These are phyloP conservation scores for Parapristionchus giblindavisi DNA, from an alignment of 2,888 invertebrate species.

Conservation along the genomic window DNA sequence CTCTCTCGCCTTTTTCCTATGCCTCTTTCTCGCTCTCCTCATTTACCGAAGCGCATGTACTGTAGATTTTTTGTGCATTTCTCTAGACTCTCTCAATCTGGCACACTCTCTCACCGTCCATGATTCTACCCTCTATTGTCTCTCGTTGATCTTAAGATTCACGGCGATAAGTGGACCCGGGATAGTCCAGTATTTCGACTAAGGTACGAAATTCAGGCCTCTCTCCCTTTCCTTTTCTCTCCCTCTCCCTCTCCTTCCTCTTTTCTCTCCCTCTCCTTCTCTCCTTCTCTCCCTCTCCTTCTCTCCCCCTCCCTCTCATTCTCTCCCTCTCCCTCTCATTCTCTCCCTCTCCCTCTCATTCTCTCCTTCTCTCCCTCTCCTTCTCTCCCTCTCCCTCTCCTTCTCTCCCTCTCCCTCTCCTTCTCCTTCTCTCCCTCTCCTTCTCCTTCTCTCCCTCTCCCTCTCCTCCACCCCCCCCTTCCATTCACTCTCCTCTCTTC, in stretches of 20 bases:
- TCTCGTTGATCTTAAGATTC: no score
- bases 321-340: slow-evolving; percentile 11
- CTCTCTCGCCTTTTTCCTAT: no score
- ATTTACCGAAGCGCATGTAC: no score
- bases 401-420: background rate
- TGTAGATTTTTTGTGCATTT: no score
- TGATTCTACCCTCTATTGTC: no score
- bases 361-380: slow-evolving; percentile 17
- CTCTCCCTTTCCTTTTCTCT: slow-evolving; percentile 1
- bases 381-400: slow-evolving; percentile 8
- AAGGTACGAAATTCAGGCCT: background rate
- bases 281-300: slow-evolving; percentile 1
- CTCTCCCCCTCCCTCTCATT: background rate
- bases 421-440: background rate
- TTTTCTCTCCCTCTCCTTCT: background rate
- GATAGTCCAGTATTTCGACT: background rate
- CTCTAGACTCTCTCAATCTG: no score
- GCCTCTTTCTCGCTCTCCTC: no score
- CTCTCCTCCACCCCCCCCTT: background rate
- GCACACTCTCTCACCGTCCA: no score
- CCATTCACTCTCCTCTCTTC: background rate
- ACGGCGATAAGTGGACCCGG: no score
- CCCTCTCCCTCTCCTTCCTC: background rate
- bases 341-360: background rate
- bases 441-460: background rate